A percentile compares a stretch with the other conserved stretches of the same genome.
These are phyloP conservation scores for Baccha elongata DNA, from an alignment of 2,888 invertebrate species.

Conservation along the genomic window DNA sequence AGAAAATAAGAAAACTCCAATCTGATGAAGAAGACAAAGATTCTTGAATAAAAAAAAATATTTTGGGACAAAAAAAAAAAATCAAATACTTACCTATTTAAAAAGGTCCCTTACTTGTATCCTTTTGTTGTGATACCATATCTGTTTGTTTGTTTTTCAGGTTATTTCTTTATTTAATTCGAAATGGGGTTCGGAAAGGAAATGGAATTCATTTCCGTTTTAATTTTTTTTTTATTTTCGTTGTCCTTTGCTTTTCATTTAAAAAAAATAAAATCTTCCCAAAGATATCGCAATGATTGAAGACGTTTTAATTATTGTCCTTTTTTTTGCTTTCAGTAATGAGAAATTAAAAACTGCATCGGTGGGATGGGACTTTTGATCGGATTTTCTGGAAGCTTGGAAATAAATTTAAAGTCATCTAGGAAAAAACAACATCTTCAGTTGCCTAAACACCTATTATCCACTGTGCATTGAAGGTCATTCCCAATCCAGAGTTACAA, in stretches of 20 bases:
- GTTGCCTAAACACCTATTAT: background rate
- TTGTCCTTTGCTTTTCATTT: conserved; percentile 34
- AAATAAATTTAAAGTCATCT: too few species aligned
- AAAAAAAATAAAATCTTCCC: conserved; percentile 28
- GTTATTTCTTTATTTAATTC: conserved; percentile 67
- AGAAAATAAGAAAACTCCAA: conserved; percentile 5
- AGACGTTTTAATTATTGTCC: conserved; percentile 63
- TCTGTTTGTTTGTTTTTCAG: conserved; percentile 59
- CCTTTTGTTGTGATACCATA: conserved; percentile 52
- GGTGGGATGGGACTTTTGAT: background rate
- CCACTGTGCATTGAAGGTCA: conserved; percentile 4
- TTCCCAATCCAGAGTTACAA: conserved; percentile 11
- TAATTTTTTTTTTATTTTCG: conserved; percentile 47
- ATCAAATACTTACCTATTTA: background rate
- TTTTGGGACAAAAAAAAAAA: conserved; percentile 40
- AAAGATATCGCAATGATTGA: conserved; percentile 61
- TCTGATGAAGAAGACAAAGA: conserved; percentile 26
- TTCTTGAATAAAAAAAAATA: conserved; percentile 38
- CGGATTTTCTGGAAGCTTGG: background rate
- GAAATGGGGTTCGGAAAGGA: conserved; percentile 68
- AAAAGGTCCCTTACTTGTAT: conserved; percentile 62
- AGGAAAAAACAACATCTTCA: background rate
- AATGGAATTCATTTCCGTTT: conserved; percentile 72
- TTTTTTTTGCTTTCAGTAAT: background rate
- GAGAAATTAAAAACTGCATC: background rate